These are phyloP conservation scores for Yoshiicerus persimilis DNA, from an alignment of 1,140 invertebrate genomes.

Conservation along the genomic window DNA sequence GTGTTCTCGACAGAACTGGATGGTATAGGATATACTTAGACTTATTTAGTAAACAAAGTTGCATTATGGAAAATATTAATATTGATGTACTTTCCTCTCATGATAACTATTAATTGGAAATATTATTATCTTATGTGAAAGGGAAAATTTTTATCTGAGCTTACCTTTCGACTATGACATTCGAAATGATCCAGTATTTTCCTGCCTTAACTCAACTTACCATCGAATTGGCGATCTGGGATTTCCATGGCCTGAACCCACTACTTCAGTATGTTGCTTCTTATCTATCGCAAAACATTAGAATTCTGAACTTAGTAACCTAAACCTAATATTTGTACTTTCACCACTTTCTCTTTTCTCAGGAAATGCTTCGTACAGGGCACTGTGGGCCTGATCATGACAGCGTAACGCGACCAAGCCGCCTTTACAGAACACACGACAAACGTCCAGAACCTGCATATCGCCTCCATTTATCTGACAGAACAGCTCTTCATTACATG, in stretches of 20 bases:
- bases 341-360: background rate
- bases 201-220: slow-evolving; percentile 38
- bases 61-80: too few species aligned
- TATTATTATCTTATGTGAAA: too few species aligned
- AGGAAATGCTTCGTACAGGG: slow-evolving; percentile 44
- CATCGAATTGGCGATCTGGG: slow-evolving; percentile 35
- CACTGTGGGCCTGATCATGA: slow-evolving; percentile 34
- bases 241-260: slow-evolving; percentile 30
- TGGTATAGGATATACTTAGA: too few species aligned
- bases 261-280: slow-evolving; percentile 28
- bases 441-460: slow-evolving; percentile 39
- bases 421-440: slow-evolving; percentile 23
- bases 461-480: slow-evolving; percentile 39
- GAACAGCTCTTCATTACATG: slow-evolving; percentile 40
- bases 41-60: too few species aligned
- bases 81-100: too few species aligned
- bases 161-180: slow-evolving; percentile 47
- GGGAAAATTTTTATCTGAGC: slow-evolving; percentile 44
- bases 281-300: background rate
- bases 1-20: slow-evolving; percentile 39
- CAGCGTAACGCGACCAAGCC: background rate
- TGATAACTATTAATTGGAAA: too few species aligned
- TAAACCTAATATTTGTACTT: background rate
- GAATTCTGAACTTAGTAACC: background rate
- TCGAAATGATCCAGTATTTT: slow-evolving; percentile 38